Evolutionary conservation across 2,888 invertebrate species (phyloP).

Genomic region (Drosophila buzzatii): DNA sequence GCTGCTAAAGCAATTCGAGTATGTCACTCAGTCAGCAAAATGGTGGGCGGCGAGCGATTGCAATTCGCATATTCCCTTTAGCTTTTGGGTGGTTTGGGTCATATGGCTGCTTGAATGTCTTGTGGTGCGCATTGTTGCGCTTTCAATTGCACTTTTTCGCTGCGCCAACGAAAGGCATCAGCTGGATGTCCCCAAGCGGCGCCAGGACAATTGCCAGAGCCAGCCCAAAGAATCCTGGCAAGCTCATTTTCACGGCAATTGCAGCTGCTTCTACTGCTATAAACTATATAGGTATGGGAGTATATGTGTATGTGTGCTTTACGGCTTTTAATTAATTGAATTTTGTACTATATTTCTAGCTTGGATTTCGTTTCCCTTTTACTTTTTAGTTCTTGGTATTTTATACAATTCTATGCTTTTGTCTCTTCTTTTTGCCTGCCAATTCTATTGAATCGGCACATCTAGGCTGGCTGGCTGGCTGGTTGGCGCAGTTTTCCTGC

Average conservation of each 20-base stretch:
- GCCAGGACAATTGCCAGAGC: slow-evolving; percentile 56
- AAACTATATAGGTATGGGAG: slow-evolving; percentile 4
- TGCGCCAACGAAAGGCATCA: slow-evolving; percentile 46
- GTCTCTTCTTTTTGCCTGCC: slow-evolving; percentile 10
- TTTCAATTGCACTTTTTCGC: slow-evolving; percentile 72
- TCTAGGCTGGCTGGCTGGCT: slow-evolving; percentile 5
- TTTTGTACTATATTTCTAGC: slow-evolving; percentile 59
- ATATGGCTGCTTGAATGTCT: slow-evolving; percentile 66
- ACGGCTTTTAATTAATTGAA: slow-evolving; percentile 76
- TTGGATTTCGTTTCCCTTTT: slow-evolving; percentile 32
- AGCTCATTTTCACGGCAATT: slow-evolving; percentile 70
- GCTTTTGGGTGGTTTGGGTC: slow-evolving; percentile 5
- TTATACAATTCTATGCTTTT: slow-evolving; percentile 10
- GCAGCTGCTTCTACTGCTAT: slow-evolving; percentile 17
- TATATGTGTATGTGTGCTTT: slow-evolving; percentile 32
- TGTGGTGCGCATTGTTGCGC: slow-evolving; percentile 79
- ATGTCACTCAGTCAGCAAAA: slow-evolving; percentile 53
- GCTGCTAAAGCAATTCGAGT: slow-evolving; percentile 55
- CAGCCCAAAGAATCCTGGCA: slow-evolving; percentile 37
- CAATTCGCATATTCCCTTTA: slow-evolving; percentile 59
- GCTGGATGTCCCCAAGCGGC: slow-evolving; percentile 44
- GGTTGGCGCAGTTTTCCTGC: slow-evolving; percentile 16
- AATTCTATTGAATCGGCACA: slow-evolving; percentile 42
- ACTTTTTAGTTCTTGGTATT: slow-evolving; percentile 13
- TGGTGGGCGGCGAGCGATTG: slow-evolving; percentile 33